Base-by-base conservation (phyloP, 2,113 vertebrate species). In the Leucosticte australis region DNA sequence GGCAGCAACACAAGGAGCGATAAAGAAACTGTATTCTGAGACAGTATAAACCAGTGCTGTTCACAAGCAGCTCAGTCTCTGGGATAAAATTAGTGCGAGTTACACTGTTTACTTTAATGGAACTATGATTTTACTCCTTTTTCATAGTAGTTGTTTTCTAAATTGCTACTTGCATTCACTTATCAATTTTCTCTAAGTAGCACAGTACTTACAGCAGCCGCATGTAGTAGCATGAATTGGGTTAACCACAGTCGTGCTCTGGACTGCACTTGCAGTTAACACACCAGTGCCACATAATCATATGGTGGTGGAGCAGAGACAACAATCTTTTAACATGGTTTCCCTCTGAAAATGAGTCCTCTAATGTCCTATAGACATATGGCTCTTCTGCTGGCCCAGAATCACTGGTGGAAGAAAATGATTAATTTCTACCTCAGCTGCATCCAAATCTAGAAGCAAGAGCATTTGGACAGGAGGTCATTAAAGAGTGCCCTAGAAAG, bases 131-230 rank as follows among this genome's bases (percentile, higher is more conserved):
- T 94, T 46, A 89, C 35, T 84, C 62, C 39, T 71, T 71, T 75
- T 63, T 79, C 52, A 78, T 82, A 95, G 83, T n/a, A 68, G 77
- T 50, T 71, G 76, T 87, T 92, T 95, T 85, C 77, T 52, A 91
- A 92, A 85, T 74, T 87, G 33, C 42, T 73, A 60, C 47, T 87
- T 87, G 65, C 46, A 67, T 87, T 79, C 37, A 74, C 77, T 94
- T 81, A 90, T 10, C 64, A 87, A 87, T 94, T 86, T 94, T 91
- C 68, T 82, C 76, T 55, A 60, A 75, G 68, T 62, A 60, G 41
- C 41, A 33, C 20, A 30, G 12, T 41, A 74, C 90, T 78, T 81
- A 69, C 44, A 90, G 64, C 39, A 84, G 37, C 67, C 82, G 65
- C 39, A 55, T 35, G 44, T 2, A 88, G 39, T 14, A 85, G 35